Base-by-base conservation (phyloP, 2,888 invertebrate genomes). In the Pollenia amentaria region DNA sequence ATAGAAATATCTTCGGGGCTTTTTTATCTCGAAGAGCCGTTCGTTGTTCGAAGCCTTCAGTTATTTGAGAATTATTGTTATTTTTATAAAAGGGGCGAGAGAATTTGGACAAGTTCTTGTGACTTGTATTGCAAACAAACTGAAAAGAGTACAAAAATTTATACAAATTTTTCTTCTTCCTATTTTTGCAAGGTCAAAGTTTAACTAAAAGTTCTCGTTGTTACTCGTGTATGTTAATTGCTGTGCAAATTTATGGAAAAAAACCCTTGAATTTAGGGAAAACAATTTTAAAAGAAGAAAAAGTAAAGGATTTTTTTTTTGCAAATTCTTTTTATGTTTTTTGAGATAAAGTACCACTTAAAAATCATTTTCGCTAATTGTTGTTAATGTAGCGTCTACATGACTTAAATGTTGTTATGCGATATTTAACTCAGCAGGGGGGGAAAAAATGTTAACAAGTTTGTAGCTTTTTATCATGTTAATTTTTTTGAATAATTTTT, bases 71-170 rank as follows among this genome's bases (percentile, higher is more conserved):
- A 76, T 42, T 53, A 62, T 38, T 75, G 70, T 87, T 29, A 29
- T 29, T 87, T 77, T 77, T 57, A 84, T 67, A 80, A 86, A 81
- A 88, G 89, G 89, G 89, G 91, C 90, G 90, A 90, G 89, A 90
- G 91, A 91, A 91, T 92, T 91, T 91, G 90, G 91, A 91, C 92
- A 91, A 89, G 89, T 90, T 64, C 83, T 87, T 87, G 84, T 88
- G 88, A 88, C 88, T 88, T 88, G 80, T 89, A 77, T 75, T 77
- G 70, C 88, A 89, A 88, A 88, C 86, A 87, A 88, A 88, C 64
- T 75, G 83, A 81, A 51, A 79, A 62, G 40, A 21, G 9, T 79
- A 87, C 87, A 76, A 79, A 62, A 62, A 21, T 14, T 42, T 81
- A 86, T 38, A 79, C 18, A 29, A 29, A 18, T 55, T 1, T 55